These are phyloP conservation scores for Saccostrea cuccullata DNA, from an alignment of 1,140 invertebrate genomes.

Conservation along the genomic window DNA sequence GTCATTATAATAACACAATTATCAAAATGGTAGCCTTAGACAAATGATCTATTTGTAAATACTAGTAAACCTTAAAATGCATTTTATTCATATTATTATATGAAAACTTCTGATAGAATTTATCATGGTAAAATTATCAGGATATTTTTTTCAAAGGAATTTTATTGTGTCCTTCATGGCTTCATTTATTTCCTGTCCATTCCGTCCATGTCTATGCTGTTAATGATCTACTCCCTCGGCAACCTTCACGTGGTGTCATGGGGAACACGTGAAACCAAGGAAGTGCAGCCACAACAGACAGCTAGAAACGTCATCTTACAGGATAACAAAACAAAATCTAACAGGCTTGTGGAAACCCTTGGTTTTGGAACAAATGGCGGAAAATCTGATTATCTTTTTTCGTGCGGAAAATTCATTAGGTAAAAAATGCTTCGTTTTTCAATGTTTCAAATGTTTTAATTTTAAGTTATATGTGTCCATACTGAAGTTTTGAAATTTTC, in stretches of 20 bases:
- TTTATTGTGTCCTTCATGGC: constrained; percentile 86
- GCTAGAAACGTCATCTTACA: not conserved
- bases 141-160: constrained; percentile 81
- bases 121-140: too few relatives aligned
- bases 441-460: not conserved
- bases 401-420: constrained; percentile 58
- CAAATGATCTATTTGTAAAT: too few relatives aligned
- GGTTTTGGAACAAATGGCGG: not conserved
- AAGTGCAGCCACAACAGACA: constrained; percentile 43
- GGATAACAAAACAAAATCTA: not conserved
- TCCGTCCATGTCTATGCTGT: constrained; percentile 94
- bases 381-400: constrained; percentile 55
- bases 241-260: constrained; percentile 94
- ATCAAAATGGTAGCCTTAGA: too few relatives aligned
- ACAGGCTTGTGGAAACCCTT: not conserved
- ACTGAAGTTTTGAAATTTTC: too few relatives aligned
- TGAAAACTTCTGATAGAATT: too few relatives aligned
- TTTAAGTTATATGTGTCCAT: too few relatives aligned
- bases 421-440: not conserved
- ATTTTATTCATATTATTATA: too few relatives aligned
- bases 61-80: too few relatives aligned
- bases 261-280: constrained; percentile 93
- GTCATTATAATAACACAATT: too few relatives aligned
- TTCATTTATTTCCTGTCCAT: constrained; percentile 94
- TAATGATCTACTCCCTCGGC: constrained; percentile 93